These are phyloP conservation scores for Hirundo rustica DNA, from an alignment of 2,797 vertebrate species.

Conservation along the genomic window DNA sequence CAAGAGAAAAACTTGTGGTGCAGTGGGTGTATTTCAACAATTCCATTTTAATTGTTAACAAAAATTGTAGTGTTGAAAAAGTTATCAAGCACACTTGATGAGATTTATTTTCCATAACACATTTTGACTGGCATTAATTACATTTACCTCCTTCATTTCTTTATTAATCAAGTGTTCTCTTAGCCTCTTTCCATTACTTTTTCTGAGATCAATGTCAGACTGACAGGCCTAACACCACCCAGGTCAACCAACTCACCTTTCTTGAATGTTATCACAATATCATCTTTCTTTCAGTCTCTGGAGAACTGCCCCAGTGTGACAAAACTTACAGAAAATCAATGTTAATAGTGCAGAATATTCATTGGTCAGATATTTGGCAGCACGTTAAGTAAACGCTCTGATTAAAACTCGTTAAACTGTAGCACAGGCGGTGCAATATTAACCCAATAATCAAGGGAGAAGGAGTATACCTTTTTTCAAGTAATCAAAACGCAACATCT, in stretches of 20 bases:
- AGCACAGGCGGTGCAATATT: not conserved
- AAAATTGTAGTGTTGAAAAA: not conserved
- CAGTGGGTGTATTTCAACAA: not conserved
- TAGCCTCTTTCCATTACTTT: not conserved
- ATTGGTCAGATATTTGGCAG: not conserved
- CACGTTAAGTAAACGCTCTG: not conserved
- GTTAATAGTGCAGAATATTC: not conserved
- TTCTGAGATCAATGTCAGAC: not conserved
- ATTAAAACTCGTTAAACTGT: not conserved
- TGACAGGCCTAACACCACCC: not conserved
- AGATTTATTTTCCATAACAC: not conserved
- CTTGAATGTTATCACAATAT: not conserved
- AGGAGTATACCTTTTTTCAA: not conserved
- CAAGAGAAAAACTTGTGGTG: not conserved
- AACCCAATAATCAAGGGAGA: not conserved
- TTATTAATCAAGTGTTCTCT: conserved; percentile 16
- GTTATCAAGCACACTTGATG: not conserved
- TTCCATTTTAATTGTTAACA: not conserved
- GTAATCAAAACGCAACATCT: not conserved
- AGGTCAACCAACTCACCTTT: not conserved
- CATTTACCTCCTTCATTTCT: not conserved
- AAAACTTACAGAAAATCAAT: not conserved
- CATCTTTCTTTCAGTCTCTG: conserved; percentile 7
- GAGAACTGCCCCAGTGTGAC: not conserved
- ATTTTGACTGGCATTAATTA: conserved; percentile 6